Base-by-base conservation (phyloP, 2,888 invertebrate species). In the Drosophila kambysellisi region DNA sequence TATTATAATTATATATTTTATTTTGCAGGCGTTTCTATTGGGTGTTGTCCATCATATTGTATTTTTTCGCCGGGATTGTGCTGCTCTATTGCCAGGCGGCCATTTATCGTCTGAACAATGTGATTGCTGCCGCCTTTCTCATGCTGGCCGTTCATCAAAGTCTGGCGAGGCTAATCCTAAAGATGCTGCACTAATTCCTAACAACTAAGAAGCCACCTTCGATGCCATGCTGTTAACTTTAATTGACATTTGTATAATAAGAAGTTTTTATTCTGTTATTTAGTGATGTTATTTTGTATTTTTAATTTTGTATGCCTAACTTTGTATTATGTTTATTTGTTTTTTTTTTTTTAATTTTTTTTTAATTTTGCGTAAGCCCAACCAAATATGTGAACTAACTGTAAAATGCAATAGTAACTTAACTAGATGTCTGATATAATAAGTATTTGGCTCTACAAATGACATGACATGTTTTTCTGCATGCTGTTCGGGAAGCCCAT, bases 1-100 rank as follows among this genome's bases (percentile, higher is more conserved):
- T 8, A 39, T 39, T 3, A 39, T 39, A 2, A 2, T 51, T 11
- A n/a, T 3, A 25, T 25, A 9, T 4, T n/a, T 3, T 41, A 6
- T 43, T 56, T 53, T 53, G 7, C 69, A 91, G 90, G 35, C 76
- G 66, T 12, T 83, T 82, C 33, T 86, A 91, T 67, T 76, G 76
- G 64, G 35, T 77, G 15, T 48, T 91, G 29, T 87, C 90, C 15
- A 11, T 86, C 1, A 73, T 95, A 25, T 88, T 95, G 20, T 95
- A 95, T 74, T 89, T 93, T 0, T 92, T 94, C 83, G 95, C 95
- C 20, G 92, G 95, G 9, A 89, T 94, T 32, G 94, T 94, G 57
- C 91, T 96, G 70, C 93, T 95, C 8, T 94, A 95, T 74, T 95
- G 95, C 4, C 95, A 95, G 29, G 93, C 95, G 56, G 94, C 95